Percentiles rank a stretch among this genome's conserved stretches.
phyloP scores from a whole-genome alignment of 2,113 vertebrate species.

The Hucho hucho region DNA sequence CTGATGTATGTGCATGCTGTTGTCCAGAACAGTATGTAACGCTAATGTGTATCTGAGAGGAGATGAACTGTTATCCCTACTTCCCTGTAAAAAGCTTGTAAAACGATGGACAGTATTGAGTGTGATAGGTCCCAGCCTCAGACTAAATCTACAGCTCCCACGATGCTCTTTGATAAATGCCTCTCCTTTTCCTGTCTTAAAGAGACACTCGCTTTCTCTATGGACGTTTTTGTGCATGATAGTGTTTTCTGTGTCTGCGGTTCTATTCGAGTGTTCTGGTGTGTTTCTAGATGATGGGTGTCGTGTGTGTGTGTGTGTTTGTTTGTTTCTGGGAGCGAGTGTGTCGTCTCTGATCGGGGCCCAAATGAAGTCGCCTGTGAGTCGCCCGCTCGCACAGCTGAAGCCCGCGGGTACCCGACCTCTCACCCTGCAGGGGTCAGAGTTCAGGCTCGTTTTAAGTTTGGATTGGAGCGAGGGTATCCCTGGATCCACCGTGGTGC shows the following conservation, averaged over 20 bases:
- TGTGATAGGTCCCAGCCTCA: conserved; percentile 39
- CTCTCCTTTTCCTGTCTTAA: conserved; percentile 11
- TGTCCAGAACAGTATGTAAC: conserved; percentile 32
- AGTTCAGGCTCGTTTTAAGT: conserved; percentile 17
- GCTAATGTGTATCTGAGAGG: conserved; percentile 7
- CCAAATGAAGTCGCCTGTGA: conserved; percentile 7
- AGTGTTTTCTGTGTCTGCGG: background rate
- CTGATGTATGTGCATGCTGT: conserved; percentile 12
- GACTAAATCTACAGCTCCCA: conserved; percentile 9
- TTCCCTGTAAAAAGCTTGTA: conserved; percentile 44
- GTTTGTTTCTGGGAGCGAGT: conserved; percentile 12
- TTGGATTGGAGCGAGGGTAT: background rate
- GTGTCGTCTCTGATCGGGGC: background rate
- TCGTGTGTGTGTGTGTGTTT: conserved; percentile 10
- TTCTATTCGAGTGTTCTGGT: background rate
- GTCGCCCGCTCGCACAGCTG: conserved; percentile 16
- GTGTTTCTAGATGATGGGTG: background rate
- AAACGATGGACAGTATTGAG: conserved; percentile 32
- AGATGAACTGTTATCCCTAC: conserved; percentile 36
- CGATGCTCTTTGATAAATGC: background rate
- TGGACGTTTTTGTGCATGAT: background rate
- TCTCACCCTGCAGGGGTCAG: conserved; percentile 24
- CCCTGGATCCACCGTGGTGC: background rate
- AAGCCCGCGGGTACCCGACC: background rate
- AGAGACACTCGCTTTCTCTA: conserved; percentile 1